A percentile compares a stretch with the other conserved stretches of the same genome.
Conservation (phyloP, 2,113 vertebrate genomes). For the Odontesthes bonariensis region DNA sequence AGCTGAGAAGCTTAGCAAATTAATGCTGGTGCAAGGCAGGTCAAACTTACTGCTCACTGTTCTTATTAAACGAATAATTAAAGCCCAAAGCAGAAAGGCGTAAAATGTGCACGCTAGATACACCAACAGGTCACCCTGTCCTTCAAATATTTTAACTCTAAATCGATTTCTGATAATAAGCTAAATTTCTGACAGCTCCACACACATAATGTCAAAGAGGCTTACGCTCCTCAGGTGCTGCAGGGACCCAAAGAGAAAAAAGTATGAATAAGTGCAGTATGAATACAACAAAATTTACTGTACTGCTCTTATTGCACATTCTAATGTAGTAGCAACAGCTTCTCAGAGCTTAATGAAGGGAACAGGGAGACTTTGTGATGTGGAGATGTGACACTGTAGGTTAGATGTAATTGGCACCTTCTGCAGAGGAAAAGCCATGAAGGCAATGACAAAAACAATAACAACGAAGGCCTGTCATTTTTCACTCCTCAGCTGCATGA, state of each 20-base stretch:
- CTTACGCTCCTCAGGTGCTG: not conserved
- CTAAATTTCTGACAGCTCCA: conserved; percentile 8
- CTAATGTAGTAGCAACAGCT: conserved; percentile 8
- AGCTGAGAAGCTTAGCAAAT: conserved; percentile 63
- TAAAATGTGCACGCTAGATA: conserved; percentile 21
- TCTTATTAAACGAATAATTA: conserved; percentile 71
- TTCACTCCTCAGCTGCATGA: conserved; percentile 16
- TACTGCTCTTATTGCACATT: conserved; percentile 14
- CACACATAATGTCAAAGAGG: not conserved
- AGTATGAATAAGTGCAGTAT: not conserved
- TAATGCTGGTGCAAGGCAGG: conserved; percentile 56
- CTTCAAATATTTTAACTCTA: conserved; percentile 56
- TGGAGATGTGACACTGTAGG: conserved; percentile 18
- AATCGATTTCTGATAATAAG: conserved; percentile 35
- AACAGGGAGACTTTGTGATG: conserved; percentile 31
- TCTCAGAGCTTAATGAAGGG: not conserved
- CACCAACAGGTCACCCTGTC: conserved; percentile 48
- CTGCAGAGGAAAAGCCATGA: conserved; percentile 50
- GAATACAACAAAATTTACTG: not conserved
- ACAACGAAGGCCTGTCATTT: conserved; percentile 40
- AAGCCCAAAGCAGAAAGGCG: conserved; percentile 53
- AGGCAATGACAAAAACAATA: conserved; percentile 38
- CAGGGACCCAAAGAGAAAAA: not conserved
- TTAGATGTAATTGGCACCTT: conserved; percentile 56
- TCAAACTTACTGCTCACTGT: conserved; percentile 51